phyloP scores from a whole-genome alignment of 1,140 invertebrate genomes.

The Spodoptera frugiperda region DNA sequence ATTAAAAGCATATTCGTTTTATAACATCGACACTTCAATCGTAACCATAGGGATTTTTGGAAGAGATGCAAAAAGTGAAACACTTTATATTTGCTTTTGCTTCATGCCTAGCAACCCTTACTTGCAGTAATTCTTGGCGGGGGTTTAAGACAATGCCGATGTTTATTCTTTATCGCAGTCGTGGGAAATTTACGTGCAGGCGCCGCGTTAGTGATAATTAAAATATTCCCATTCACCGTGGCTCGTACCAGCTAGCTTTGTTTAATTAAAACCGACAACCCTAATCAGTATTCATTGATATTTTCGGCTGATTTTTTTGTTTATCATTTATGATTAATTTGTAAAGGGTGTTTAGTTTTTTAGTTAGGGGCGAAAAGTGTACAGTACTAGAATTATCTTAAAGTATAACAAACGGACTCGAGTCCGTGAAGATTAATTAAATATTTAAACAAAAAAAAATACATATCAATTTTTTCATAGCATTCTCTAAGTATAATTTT shows the following conservation, averaged over 20 bases:
- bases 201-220: constrained; percentile 72
- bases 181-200: constrained; percentile 82
- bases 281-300: constrained; percentile 61
- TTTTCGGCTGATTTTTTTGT: constrained; percentile 18
- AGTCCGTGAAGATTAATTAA: too few species aligned
- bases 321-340: not conserved
- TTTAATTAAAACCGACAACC: constrained; percentile 73
- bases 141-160: constrained; percentile 79
- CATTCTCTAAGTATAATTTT: too few species aligned
- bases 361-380: too few species aligned
- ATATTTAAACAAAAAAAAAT: too few species aligned
- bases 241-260: constrained; percentile 43
- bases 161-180: constrained; percentile 85
- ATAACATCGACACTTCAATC: too few species aligned
- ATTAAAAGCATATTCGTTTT: too few species aligned
- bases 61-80: too few species aligned
- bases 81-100: too few species aligned
- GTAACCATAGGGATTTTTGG: too few species aligned
- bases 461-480: too few species aligned
- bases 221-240: constrained; percentile 79
- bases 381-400: too few species aligned
- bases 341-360: not conserved
- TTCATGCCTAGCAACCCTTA: constrained; percentile 63
- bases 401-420: too few species aligned
- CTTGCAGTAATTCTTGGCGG: constrained; percentile 75